Conservation (phyloP, 2,888 invertebrate species). For the Pristionchus fissidentatus region DNA sequence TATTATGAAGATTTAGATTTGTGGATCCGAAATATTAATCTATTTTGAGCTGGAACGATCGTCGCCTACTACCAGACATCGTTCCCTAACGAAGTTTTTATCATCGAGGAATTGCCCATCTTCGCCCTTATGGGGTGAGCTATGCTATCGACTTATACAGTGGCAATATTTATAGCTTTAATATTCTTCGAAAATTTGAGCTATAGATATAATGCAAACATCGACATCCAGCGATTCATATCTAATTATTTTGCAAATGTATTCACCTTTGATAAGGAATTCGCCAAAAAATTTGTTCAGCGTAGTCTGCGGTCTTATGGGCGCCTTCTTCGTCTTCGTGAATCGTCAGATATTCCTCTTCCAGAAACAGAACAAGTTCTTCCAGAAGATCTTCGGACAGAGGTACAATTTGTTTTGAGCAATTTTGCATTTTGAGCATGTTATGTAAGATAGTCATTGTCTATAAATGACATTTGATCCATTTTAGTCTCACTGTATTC, state of each 20-base stretch:
- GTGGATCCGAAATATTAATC: background rate
- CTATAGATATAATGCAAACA: background rate
- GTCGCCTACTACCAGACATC: constrained; percentile 50
- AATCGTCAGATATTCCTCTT: constrained; percentile 41
- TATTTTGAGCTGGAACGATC: constrained; percentile 47
- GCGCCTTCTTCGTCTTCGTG: constrained; percentile 47
- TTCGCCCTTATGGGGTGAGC: constrained; percentile 45
- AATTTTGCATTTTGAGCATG: background rate
- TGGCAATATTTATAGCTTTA: background rate
- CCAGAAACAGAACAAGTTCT: constrained; percentile 45
- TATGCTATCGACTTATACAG: background rate
- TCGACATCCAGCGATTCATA: background rate
- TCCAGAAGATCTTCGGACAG: constrained; percentile 33
- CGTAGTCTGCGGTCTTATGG: constrained; percentile 45
- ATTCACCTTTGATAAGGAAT: no score
- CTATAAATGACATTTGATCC: background rate
- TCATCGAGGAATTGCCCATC: constrained; percentile 46
- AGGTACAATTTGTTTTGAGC: background rate
- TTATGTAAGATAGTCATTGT: no score
- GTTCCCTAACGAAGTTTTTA: constrained; percentile 48
- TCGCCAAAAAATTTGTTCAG: constrained; percentile 46
- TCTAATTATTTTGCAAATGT: background rate
- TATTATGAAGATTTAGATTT: background rate
- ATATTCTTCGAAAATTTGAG: background rate
- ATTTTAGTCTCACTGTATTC: constrained; percentile 56